These are phyloP conservation scores for Urocolius indicus DNA, from an alignment of 2,113 vertebrate species.

Conservation along the genomic window DNA sequence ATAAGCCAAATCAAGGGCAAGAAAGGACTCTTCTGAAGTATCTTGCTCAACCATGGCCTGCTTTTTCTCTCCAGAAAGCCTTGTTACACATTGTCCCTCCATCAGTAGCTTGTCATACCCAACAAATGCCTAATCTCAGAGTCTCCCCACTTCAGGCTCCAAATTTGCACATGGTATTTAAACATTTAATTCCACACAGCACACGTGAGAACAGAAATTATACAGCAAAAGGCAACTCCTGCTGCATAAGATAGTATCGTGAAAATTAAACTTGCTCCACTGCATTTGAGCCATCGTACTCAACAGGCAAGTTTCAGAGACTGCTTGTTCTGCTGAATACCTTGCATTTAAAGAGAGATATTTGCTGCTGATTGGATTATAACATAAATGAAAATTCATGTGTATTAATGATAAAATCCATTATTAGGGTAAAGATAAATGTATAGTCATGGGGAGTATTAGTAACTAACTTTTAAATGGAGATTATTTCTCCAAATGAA, in stretches of 20 bases:
- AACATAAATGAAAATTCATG: conserved; percentile 40
- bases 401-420: conserved; percentile 55
- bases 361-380: conserved; percentile 68
- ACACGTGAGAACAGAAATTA: neutral
- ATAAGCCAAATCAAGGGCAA: neutral
- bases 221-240: neutral
- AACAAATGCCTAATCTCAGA: fast-evolving
- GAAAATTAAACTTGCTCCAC: neutral
- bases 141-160: neutral
- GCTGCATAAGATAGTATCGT: neutral
- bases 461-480: conserved; percentile 61
- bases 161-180: neutral
- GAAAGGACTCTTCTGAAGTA: neutral
- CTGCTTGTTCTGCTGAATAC: neutral
- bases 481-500: conserved; percentile 69
- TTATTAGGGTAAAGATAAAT: conserved; percentile 54
- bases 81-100: neutral
- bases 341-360: conserved; percentile 21
- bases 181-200: neutral
- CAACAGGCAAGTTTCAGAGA: neutral
- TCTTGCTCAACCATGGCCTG: fast-evolving
- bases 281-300: neutral
- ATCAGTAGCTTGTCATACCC: neutral
- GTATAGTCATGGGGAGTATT: conserved; percentile 46
- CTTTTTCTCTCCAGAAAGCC: neutral